Percentiles rank a stretch among this genome's conserved stretches.
These are phyloP conservation scores for Ferrisia virgata DNA, from an alignment of 2,888 invertebrate species.

Conservation along the genomic window DNA sequence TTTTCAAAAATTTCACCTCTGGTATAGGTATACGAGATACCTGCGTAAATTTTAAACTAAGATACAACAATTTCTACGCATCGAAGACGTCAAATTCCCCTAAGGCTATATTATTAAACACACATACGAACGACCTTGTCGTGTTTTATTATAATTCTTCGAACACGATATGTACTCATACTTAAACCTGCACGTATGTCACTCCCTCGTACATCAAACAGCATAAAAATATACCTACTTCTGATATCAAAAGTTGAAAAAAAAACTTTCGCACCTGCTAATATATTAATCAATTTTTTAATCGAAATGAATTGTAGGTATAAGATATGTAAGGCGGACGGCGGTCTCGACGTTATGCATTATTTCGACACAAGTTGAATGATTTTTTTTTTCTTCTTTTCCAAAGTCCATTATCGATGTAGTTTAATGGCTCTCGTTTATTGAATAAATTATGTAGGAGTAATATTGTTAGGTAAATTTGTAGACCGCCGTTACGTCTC, in stretches of 20 bases:
- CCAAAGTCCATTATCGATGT: not conserved
- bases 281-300: slow-evolving; percentile 5
- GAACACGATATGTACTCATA: not conserved
- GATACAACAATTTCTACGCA: not conserved
- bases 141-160: not conserved
- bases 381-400: too few species aligned
- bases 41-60: not conserved
- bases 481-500: not conserved
- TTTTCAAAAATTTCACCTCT: not conserved
- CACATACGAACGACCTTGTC: not conserved
- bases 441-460: slow-evolving; percentile 14
- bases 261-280: not conserved
- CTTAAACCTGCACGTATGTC: too few species aligned
- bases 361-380: not conserved
- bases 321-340: too few species aligned
- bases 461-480: not conserved
- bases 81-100: not conserved
- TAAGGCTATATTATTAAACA: not conserved
- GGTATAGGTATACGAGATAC: too few species aligned
- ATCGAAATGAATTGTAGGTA: not conserved
- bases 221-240: not conserved
- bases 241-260: not conserved
- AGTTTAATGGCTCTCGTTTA: not conserved
- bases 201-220: not conserved
- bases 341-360: not conserved